phyloP scores from a whole-genome alignment of 2,888 invertebrate genomes.

The Oligia fasciuncula region DNA sequence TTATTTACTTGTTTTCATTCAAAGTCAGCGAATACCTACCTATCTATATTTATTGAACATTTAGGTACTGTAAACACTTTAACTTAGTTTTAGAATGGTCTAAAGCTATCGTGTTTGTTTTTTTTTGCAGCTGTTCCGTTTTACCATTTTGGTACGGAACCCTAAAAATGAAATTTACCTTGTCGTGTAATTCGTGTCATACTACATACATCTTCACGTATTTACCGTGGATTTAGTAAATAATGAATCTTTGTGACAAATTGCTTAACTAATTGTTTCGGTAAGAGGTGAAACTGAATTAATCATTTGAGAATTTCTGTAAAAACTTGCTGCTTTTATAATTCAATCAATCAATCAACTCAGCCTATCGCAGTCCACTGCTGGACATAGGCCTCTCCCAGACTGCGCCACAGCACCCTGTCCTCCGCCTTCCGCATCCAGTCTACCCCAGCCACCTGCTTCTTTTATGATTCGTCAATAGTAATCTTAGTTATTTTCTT shows the following conservation, averaged over 20 bases:
- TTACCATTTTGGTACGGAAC: too few relatives aligned
- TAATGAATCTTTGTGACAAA: slow-evolving; percentile 23
- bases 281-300: neutral
- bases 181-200: neutral
- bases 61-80: too few relatives aligned
- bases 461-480: neutral
- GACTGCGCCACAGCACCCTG: too few relatives aligned
- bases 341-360: too few relatives aligned
- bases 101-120: neutral
- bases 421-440: too few relatives aligned
- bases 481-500: neutral
- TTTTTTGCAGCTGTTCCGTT: neutral
- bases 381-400: too few relatives aligned
- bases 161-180: slow-evolving; percentile 56
- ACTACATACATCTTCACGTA: neutral
- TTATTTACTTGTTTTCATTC: neutral
- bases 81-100: neutral
- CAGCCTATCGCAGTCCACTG: too few relatives aligned
- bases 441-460: too few relatives aligned
- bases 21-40: neutral
- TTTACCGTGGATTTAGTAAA: slow-evolving; percentile 14
- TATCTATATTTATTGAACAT: neutral
- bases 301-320: neutral
- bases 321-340: neutral
- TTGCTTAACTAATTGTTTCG: slow-evolving; percentile 12